Evolutionary conservation across 2,113 vertebrate species (phyloP).

Genomic region (Sphaerodactylus townsendi): DNA sequence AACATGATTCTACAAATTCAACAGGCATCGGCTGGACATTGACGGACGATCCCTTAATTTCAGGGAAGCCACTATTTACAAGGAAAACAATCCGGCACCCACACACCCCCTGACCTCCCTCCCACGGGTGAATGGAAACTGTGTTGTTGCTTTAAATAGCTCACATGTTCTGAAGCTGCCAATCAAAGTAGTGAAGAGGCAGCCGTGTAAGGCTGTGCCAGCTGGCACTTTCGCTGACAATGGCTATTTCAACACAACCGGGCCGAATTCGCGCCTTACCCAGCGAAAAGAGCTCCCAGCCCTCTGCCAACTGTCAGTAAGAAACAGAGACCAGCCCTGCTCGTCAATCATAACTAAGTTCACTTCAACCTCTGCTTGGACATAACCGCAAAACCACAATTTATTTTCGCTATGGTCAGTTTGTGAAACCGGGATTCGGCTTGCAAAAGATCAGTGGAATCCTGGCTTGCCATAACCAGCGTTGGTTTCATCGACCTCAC

Average conservation of each 20-base stretch:
- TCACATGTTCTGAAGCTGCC: background rate
- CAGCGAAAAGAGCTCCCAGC: background rate
- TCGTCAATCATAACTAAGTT: no score
- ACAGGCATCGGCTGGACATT: background rate
- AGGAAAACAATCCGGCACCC: background rate
- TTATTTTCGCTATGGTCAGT: no score
- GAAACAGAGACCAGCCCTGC: no score
- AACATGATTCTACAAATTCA: no score
- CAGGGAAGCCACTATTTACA: background rate
- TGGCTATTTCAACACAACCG: background rate
- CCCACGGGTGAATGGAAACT: background rate
- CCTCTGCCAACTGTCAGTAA: background rate
- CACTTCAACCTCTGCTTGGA: no score
- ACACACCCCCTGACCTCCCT: background rate
- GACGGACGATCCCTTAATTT: background rate
- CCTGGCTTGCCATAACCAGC: no score
- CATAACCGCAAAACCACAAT: no score
- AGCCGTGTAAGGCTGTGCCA: background rate
- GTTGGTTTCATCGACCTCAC: no score
- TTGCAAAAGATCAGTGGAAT: no score
- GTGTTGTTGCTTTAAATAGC: background rate
- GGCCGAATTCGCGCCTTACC: background rate
- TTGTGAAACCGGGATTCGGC: no score
- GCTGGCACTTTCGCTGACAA: background rate
- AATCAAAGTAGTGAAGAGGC: background rate